These are phyloP conservation scores for Deroptyus accipitrinus DNA, from an alignment of 2,113 vertebrate species.

Conservation along the genomic window DNA sequence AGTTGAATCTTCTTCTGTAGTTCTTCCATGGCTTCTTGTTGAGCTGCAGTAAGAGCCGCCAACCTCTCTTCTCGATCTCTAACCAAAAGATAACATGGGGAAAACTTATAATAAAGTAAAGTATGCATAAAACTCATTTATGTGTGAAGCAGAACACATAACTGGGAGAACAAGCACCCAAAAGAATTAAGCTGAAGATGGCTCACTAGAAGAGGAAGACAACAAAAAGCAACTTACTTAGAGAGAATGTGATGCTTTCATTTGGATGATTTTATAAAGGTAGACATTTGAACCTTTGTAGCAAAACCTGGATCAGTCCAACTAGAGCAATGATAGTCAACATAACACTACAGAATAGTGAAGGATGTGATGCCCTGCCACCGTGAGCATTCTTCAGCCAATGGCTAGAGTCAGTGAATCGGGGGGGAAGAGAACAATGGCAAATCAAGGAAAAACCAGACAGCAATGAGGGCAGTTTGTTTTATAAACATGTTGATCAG, in stretches of 20 bases:
- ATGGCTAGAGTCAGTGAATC: background rate
- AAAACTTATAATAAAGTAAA: background rate
- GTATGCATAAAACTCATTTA: background rate
- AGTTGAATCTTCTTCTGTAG: conserved; percentile 98
- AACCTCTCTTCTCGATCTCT: conserved; percentile 95
- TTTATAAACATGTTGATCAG: background rate
- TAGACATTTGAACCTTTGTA: background rate
- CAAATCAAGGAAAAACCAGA: accelerated
- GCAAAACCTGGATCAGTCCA: background rate
- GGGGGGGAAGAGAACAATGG: accelerated
- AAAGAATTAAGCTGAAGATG: background rate
- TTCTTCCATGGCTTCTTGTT: conserved; percentile 98
- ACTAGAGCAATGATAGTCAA: background rate
- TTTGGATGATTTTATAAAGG: background rate
- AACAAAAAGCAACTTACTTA: background rate
- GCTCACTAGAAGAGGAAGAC: background rate
- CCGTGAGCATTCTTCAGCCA: background rate
- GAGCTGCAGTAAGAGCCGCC: conserved; percentile 95
- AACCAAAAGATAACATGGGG: background rate
- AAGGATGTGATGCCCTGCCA: background rate
- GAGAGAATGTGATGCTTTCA: background rate
- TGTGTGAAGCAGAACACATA: background rate
- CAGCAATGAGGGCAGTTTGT: background rate
- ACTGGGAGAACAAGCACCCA: background rate
- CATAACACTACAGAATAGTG: background rate